Percentiles rank a stretch among this genome's conserved stretches.
Conservation (phyloP, 2,888 invertebrate genomes). For the Agrilus cyanescens region DNA sequence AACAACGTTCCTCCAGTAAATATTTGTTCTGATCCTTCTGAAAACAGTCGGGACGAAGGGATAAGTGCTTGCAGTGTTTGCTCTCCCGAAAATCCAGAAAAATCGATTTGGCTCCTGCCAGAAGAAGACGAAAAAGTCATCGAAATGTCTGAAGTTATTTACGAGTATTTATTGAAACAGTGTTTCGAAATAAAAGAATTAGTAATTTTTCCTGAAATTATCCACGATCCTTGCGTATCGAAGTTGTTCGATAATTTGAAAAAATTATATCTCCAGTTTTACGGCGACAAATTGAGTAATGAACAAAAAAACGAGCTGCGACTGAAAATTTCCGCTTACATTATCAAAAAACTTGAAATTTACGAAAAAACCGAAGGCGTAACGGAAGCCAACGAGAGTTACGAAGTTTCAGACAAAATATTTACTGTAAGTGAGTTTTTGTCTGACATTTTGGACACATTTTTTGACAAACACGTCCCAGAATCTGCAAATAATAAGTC, state of each 20-base stretch:
- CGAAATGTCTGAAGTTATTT: conserved; percentile 21
- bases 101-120: conserved; percentile 5
- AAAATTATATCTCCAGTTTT: conserved; percentile 22
- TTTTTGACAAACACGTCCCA: conserved; percentile 19
- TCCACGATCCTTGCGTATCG: conserved; percentile 22
- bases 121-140: conserved; percentile 13
- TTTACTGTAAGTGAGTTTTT: conserved; percentile 30
- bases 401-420: conserved; percentile 25
- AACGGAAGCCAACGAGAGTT: background rate
- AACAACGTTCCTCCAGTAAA: no score
- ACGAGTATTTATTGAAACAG: conserved; percentile 26
- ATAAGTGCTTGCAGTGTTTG: background rate
- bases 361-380: conserved; percentile 15
- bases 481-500: background rate
- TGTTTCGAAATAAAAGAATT: conserved; percentile 27
- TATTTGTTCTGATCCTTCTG: no score
- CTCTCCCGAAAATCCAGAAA: conserved; percentile 1
- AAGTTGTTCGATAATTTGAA: conserved; percentile 24
- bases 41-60: conserved; percentile 1
- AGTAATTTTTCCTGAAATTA: conserved; percentile 29
- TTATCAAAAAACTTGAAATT: conserved; percentile 20
- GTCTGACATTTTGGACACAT: conserved; percentile 28
- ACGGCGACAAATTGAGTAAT: conserved; percentile 15
- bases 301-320: conserved; percentile 26
- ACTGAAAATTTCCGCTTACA: conserved; percentile 17